Conservation (phyloP, 2,113 vertebrate species). For the Scomber scombrus region DNA sequence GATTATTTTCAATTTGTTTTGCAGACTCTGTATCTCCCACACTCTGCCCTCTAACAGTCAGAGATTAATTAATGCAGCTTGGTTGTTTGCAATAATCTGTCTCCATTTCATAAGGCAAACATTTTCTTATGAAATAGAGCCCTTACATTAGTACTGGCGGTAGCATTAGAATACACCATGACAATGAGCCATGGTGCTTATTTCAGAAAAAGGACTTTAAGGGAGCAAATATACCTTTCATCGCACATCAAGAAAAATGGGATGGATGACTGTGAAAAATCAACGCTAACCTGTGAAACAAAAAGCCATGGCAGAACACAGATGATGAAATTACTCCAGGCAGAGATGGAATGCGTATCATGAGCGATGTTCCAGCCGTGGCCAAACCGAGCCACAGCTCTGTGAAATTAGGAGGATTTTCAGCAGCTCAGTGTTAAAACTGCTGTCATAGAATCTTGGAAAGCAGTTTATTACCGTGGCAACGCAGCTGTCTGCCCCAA, state of each 20-base stretch:
- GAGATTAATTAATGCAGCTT: conserved; percentile 49
- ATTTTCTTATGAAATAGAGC: conserved; percentile 73
- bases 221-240: conserved; percentile 77
- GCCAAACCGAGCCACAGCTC: conserved; percentile 71
- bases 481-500: conserved; percentile 75
- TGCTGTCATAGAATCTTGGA: conserved; percentile 71
- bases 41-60: conserved; percentile 35
- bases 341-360: conserved; percentile 78
- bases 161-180: conserved; percentile 53
- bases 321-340: conserved; percentile 75
- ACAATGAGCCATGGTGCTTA: conserved; percentile 56
- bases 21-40: conserved; percentile 24
- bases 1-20: conserved; percentile 58
- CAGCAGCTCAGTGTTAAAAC: conserved; percentile 69
- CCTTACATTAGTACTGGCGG: conserved; percentile 50
- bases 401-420: conserved; percentile 80
- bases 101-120: conserved; percentile 66
- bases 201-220: conserved; percentile 60
- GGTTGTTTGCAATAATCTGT: conserved; percentile 60
- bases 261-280: conserved; percentile 73
- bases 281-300: conserved; percentile 69
- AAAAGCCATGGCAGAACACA: conserved; percentile 67
- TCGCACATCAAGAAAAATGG: conserved; percentile 55
- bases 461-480: conserved; percentile 71
- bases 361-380: conserved; percentile 72